Percentiles rank a stretch among this genome's conserved stretches.
These are phyloP conservation scores for Clytia hemisphaerica DNA, from an alignment of 30 jellyfish, hydroid and myxozoan genomes.

Conservation along the genomic window DNA sequence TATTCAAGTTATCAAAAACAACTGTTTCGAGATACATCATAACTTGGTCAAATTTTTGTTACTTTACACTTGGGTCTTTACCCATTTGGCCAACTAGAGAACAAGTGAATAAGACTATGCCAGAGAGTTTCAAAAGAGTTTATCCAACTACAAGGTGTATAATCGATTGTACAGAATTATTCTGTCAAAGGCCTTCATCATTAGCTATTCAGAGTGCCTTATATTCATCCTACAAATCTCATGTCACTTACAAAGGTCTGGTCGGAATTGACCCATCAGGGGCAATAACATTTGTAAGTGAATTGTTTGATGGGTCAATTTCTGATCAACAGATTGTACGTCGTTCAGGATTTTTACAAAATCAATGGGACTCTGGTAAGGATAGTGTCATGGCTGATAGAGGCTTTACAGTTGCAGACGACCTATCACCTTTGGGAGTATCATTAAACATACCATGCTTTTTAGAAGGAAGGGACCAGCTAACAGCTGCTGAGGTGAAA, in stretches of 20 bases:
- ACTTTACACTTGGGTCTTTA: slow-evolving; percentile 37
- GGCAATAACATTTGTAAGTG: slow-evolving; percentile 43
- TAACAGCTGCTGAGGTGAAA: slow-evolving; percentile 24
- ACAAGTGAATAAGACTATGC: slow-evolving; percentile 30
- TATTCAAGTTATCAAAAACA: slow-evolving; percentile 30
- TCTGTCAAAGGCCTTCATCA: slow-evolving; percentile 50
- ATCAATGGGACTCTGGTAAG: slow-evolving; percentile 21
- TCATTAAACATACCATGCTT: slow-evolving; percentile 31
- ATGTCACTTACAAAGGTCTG: slow-evolving; percentile 43
- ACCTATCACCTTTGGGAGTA: slow-evolving; percentile 23
- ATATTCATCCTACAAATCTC: slow-evolving; percentile 42
- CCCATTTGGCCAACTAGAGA: slow-evolving; percentile 61
- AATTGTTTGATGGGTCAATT: slow-evolving; percentile 11
- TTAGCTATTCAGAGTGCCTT: slow-evolving; percentile 25
- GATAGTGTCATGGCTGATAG: slow-evolving; percentile 42
- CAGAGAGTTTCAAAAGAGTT: slow-evolving; percentile 23
- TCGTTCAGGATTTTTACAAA: slow-evolving; percentile 24
- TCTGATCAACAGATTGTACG: slow-evolving; percentile 24
- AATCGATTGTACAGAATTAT: slow-evolving; percentile 48
- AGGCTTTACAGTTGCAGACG: slow-evolving; percentile 32
- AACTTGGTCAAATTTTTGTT: slow-evolving; percentile 38
- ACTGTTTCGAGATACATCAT: slow-evolving; percentile 41
- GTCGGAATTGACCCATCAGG: slow-evolving; percentile 61
- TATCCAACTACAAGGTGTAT: slow-evolving; percentile 46
- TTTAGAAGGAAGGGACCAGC: slow-evolving; percentile 33